A percentile compares a stretch with the other conserved stretches of the same genome.
phyloP scores from a whole-genome alignment of 1,140 invertebrate species.

The Chrysomallon squamiferum region DNA sequence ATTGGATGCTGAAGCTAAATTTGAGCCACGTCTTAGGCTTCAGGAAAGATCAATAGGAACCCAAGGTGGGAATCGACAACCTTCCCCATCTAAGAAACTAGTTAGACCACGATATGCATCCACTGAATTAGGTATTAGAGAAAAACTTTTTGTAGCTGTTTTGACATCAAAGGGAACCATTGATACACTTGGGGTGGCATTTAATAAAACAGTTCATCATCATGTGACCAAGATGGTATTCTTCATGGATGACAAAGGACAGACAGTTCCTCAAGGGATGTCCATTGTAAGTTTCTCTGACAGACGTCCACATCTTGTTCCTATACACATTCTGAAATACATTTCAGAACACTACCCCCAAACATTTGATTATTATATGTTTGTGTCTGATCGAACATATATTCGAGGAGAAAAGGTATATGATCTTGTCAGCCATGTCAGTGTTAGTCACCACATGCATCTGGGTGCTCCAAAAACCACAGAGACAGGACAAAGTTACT shows the following conservation, averaged over 20 bases:
- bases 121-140: conserved; percentile 88
- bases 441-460: conserved; percentile 82
- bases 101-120: conserved; percentile 86
- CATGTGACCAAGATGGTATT: conserved; percentile 80
- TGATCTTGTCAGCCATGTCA: conserved; percentile 76
- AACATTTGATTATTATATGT: conserved; percentile 89
- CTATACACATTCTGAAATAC: conserved; percentile 80
- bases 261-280: conserved; percentile 35
- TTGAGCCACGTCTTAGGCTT: conserved; percentile 22
- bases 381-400: conserved; percentile 82
- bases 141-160: conserved; percentile 87
- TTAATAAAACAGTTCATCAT: conserved; percentile 82
- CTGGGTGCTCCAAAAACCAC: conserved; percentile 67
- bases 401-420: conserved; percentile 77
- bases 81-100: conserved; percentile 39
- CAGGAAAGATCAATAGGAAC: conserved; percentile 11
- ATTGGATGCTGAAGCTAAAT: conserved; percentile 18
- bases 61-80: not conserved
- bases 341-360: conserved; percentile 86
- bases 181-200: conserved; percentile 73
- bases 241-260: conserved; percentile 76
- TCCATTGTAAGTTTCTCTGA: conserved; percentile 60
- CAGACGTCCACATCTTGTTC: conserved; percentile 52
- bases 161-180: conserved; percentile 77
- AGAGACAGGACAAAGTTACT: conserved; percentile 46